Conservation (phyloP, 1,140 invertebrate genomes). For the Heterodera schachtii region DNA sequence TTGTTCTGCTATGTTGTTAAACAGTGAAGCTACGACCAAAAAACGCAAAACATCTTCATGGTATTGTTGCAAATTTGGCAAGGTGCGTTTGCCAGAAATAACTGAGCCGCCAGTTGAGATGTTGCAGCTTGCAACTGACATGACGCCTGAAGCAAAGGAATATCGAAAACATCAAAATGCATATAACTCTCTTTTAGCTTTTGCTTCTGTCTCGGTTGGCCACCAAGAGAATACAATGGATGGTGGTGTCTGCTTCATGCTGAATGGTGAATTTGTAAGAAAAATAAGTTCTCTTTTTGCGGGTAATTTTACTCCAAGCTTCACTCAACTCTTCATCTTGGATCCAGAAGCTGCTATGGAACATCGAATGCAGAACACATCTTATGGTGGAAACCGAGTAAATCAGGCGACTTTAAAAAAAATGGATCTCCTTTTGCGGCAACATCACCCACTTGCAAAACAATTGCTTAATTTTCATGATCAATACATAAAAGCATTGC, state of each 20-base stretch:
- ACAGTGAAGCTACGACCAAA: background rate
- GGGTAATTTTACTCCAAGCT: background rate
- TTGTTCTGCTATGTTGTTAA: background rate
- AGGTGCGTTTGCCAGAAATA: background rate
- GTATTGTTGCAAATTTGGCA: background rate
- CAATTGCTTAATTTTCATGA: slow-evolving; percentile 6
- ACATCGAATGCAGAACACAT: background rate
- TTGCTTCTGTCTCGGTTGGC: background rate
- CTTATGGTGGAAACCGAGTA: background rate
- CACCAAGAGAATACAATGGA: background rate
- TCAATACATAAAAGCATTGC: background rate
- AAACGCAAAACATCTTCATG: background rate
- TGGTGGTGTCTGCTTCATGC: background rate
- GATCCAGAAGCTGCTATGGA: background rate
- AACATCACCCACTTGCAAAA: background rate
- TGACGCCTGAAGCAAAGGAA: background rate
- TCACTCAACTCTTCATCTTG: background rate
- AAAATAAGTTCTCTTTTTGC: background rate
- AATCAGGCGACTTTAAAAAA: background rate
- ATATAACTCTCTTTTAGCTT: slow-evolving; percentile 9
- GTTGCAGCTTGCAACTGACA: background rate
- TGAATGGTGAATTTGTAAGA: slow-evolving; percentile 7
- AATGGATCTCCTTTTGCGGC: background rate
- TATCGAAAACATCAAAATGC: background rate
- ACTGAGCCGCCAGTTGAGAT: background rate